Base-by-base conservation (phyloP, 2,888 invertebrate genomes). In the Phengaris alcon region DNA sequence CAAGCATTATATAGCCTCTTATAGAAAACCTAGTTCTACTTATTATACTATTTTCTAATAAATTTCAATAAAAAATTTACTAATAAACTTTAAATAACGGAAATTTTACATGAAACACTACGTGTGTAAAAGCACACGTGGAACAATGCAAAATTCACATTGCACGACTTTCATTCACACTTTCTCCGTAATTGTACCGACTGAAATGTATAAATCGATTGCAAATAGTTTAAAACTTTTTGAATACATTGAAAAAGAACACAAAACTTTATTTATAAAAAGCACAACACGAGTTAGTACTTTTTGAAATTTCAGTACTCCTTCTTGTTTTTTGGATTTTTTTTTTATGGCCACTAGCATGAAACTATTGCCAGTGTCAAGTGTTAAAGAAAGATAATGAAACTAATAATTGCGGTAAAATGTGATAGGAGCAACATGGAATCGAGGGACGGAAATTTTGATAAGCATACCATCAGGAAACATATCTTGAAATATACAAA, bases 101-200 rank as follows among this genome's bases (percentile, higher is more conserved):
- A n/a, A 64, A 6, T 64, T 64, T 64, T 64, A 6, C 13, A 44
- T 6, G 12, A 64, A 64, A 64, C 64, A 64, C 35, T 35, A 64
- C 59, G 22, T 22, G 64, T 64, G 64, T 64, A 64, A 64, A 64
- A 64, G 64, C 13, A 64, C 64, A 44, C 64, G 64, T 64, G 64
- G 12, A 44, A 64, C 6, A 44, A 64, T 12, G 12, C 64, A 10
- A 6, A 10, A 44, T 64, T 64, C 64, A 64, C 64, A 64, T 64
- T 6, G 12, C 44, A 64, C 64, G 35, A 64, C 64, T 64, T 64
- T 64, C 5, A 64, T 64, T 64, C 12, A 13, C 64, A 44, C 35
- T 12, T 13, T 64, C 12, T 22, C 35, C 10, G 35, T 64, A 64
- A 44, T 44, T 7, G 35, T 64, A 10, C 12, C 12, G 35, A 12